Evolutionary conservation across 2,797 vertebrate genomes (phyloP), one percentile per base, ranked within the genome.

Genomic region (Tamandua tetradactyla): DNA sequence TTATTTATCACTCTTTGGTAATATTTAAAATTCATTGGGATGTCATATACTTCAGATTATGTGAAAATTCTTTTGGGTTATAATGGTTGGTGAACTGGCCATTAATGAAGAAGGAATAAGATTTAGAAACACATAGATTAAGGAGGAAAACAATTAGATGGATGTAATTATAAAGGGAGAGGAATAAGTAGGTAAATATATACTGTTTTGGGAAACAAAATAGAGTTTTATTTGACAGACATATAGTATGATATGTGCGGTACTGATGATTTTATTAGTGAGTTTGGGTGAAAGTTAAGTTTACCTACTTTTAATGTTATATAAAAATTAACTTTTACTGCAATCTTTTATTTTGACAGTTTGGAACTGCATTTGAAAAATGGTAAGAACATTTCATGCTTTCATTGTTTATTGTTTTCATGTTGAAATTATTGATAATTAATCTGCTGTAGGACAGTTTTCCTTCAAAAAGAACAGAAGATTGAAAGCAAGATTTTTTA

Each of bases 281-380:
- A 86, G n/a, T 85, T 93, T 2, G 55, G 55, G 47, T 86, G 40
- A 93, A 89, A 89, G 35, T 83, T 55, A 95, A 83, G 12, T 84
- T 85, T 79, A 40, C 1, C 30, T 64, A 0, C 27, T 94, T 91
- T 87, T 89, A 71, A 32, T 37, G 13, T 62, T 95, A 18, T 52
- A 88, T 74, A 82, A 85, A 93, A 64, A 93, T 88, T 93, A 30
- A 93, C 90, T 88, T 94, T 95, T 80, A 95, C 61, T 87, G 61
- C n/a, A 5, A 83, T 95, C 10, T 94, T 94, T 96, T 94, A 42
- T 95, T 93, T 96, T 97, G 40, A 93, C 95, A 97, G 97, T 92
- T 97, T 95, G 96, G 97, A 95, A 57, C 85, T 62, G 90, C 95
- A 74, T 74, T 93, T 49, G 95, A 95, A 90, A 88, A 97, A 96